These are phyloP conservation scores for Adineta ricciae DNA, from an alignment of 2,888 invertebrate species.

Conservation along the genomic window DNA sequence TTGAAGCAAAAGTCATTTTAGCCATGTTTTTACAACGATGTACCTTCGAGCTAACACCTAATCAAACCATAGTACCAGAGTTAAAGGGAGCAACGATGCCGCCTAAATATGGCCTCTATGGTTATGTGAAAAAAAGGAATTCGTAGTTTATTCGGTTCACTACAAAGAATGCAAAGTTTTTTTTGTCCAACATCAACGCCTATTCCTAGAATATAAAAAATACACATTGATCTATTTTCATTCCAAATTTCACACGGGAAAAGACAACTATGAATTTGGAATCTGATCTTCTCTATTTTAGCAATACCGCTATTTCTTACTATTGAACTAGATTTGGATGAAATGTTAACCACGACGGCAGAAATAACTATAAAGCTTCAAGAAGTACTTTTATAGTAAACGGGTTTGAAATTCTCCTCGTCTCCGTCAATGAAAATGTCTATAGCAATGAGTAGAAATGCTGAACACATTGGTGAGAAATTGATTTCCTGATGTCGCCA, in stretches of 20 bases:
- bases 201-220: not conserved
- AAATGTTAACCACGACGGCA: slow-evolving; percentile 91
- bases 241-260: not conserved
- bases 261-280: too few relatives aligned
- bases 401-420: not conserved
- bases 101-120: not conserved
- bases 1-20: not conserved
- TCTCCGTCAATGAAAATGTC: not conserved
- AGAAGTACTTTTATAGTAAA: too few relatives aligned
- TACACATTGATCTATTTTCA: not conserved
- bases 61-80: not conserved
- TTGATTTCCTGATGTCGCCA: not conserved
- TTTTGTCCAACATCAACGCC: not conserved
- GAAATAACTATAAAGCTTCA: slow-evolving; percentile 65
- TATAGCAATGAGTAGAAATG: too few relatives aligned
- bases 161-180: not conserved
- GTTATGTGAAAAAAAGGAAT: not conserved
- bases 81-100: not conserved
- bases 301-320: slow-evolving; percentile 44
- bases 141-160: too few relatives aligned
- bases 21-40: not conserved
- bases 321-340: slow-evolving; percentile 74
- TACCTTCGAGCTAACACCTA: not conserved
- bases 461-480: not conserved
- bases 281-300: slow-evolving; percentile 29